A percentile compares a stretch with the other conserved stretches of the same genome.
Evolutionary conservation across 2,888 invertebrate genomes (phyloP).

Genomic region (Meiosimyza platycephala): DNA sequence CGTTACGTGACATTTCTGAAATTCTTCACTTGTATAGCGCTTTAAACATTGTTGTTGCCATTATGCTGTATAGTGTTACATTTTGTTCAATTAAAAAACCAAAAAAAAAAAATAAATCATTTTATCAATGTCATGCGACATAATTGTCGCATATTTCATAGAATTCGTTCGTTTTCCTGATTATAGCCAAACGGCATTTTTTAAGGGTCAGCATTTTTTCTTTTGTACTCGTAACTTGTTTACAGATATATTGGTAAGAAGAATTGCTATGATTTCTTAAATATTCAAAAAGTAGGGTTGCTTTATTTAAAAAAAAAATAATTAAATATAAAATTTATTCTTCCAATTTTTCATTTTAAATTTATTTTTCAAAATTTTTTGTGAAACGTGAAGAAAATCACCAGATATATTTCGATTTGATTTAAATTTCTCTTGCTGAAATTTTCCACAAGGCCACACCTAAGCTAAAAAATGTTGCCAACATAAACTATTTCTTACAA

Average conservation of each 20-base stretch:
- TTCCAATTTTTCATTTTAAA: too few relatives aligned
- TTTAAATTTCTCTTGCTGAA: background rate
- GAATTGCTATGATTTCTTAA: too few relatives aligned
- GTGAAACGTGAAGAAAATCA: background rate
- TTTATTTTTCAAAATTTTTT: too few relatives aligned
- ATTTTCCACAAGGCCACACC: conserved; percentile 10
- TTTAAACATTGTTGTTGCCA: background rate
- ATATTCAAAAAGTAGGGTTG: background rate
- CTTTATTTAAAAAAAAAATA: background rate
- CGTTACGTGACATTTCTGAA: too few relatives aligned
- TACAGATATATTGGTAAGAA: too few relatives aligned
- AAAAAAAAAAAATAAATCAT: background rate
- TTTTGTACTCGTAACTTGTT: background rate
- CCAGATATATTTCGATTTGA: too few relatives aligned
- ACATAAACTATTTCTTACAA: background rate
- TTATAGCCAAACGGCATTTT: background rate
- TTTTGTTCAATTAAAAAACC: conserved; percentile 5
- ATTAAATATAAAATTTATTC: too few relatives aligned
- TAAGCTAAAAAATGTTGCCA: background rate
- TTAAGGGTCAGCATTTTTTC: background rate
- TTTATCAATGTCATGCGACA: conserved; percentile 28
- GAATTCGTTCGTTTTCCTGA: background rate
- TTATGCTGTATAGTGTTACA: conserved; percentile 3
- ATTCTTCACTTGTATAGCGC: too few relatives aligned
- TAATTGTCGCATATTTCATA: conserved; percentile 14